Percentiles rank a stretch among this genome's conserved stretches.
Conservation (phyloP, 2,797 vertebrate genomes). For the Anguilla marmorata region DNA sequence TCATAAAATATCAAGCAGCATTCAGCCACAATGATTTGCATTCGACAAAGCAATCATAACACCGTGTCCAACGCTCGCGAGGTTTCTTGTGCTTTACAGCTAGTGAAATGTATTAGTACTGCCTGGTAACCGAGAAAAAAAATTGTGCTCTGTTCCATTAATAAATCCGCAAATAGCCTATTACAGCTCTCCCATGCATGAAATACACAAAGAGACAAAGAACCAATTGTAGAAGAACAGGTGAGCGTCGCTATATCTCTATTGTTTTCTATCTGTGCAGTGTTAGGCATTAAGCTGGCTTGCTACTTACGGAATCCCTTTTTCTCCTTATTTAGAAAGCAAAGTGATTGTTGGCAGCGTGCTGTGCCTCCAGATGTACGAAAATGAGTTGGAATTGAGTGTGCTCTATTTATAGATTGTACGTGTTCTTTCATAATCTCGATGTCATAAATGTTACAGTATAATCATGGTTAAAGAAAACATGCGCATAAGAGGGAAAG, state of each 20-base stretch:
- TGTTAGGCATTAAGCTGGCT: background rate
- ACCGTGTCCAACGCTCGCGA: slow-evolving; percentile 30
- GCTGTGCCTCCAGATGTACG: background rate
- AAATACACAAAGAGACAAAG: background rate
- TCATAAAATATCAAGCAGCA: background rate
- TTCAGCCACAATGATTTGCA: background rate
- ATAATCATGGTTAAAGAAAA: background rate
- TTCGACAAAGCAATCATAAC: background rate
- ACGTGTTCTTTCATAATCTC: background rate
- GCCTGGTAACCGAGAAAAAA: slow-evolving; percentile 24
- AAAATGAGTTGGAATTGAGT: background rate
- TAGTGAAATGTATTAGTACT: slow-evolving; percentile 18
- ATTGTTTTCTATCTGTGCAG: background rate
- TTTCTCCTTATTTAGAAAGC: slow-evolving; percentile 11
- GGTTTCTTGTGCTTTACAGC: slow-evolving; percentile 16
- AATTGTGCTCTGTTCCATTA: slow-evolving; percentile 1
- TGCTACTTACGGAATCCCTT: background rate
- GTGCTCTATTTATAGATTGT: slow-evolving; percentile 1
- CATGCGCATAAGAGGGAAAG: background rate
- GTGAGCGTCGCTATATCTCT: slow-evolving; percentile 25
- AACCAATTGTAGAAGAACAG: background rate
- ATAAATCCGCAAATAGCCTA: slow-evolving; percentile 27
- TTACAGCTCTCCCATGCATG: background rate
- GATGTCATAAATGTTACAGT: background rate
- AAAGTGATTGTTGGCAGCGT: background rate